Evolutionary conservation across 2,888 invertebrate species (phyloP).

Genomic region (Eupithecia centaureata): DNA sequence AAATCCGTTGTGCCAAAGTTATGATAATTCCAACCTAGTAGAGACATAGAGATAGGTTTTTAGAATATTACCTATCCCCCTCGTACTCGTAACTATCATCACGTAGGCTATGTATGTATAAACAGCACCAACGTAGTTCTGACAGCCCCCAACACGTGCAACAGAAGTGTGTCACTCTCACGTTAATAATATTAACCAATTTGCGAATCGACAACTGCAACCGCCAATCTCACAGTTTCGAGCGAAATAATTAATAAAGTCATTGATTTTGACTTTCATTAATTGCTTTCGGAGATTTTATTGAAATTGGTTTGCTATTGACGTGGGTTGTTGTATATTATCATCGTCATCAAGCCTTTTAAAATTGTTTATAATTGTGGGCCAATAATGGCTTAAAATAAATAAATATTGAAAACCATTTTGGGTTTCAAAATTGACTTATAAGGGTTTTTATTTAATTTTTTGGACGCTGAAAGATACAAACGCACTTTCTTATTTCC

Average conservation of each 20-base stretch:
- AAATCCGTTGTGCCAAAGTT: too few species aligned
- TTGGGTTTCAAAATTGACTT: too few species aligned
- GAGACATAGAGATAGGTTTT: too few species aligned
- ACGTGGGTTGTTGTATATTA: background rate
- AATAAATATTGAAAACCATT: too few species aligned
- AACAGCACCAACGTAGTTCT: background rate
- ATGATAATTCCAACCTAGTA: too few species aligned
- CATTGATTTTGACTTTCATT: conserved; percentile 10
- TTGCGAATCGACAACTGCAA: conserved; percentile 20
- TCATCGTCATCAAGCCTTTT: background rate
- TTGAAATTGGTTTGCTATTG: background rate
- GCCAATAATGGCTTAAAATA: too few species aligned
- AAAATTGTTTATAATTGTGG: too few species aligned
- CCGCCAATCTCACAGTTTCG: conserved; percentile 21
- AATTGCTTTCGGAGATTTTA: background rate
- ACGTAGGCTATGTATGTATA: background rate
- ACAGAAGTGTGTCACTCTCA: conserved; percentile 28
- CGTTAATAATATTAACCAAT: conserved; percentile 32
- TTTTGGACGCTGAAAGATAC: too few species aligned
- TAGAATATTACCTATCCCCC: too few species aligned
- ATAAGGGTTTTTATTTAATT: too few species aligned
- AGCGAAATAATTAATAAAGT: conserved; percentile 9
- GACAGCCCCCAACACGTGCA: conserved; percentile 22
- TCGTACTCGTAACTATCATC: background rate
- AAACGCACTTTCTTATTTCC: background rate